Percentiles rank a stretch among this genome's conserved stretches.
phyloP scores from a whole-genome alignment of 2,888 invertebrate genomes.

The Teleogryllus oceanicus region DNA sequence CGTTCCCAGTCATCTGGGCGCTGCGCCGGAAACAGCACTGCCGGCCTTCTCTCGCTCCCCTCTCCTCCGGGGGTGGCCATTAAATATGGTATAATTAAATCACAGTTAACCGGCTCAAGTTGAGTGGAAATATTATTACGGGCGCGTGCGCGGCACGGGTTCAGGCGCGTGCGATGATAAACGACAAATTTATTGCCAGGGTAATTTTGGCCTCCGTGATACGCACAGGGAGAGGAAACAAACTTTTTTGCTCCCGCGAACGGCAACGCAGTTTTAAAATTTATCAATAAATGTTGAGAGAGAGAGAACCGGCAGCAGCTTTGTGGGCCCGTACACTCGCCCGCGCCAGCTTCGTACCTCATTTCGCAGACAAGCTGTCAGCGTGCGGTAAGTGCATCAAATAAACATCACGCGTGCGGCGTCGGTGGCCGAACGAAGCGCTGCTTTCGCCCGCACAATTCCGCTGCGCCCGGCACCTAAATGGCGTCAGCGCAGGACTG shows the following conservation, averaged over 20 bases:
- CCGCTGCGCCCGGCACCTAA: too few species aligned
- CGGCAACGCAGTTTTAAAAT: neutral
- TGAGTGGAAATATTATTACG: neutral
- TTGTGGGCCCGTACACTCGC: too few species aligned
- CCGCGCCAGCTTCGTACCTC: neutral
- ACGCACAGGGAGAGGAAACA: neutral
- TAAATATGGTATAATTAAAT: conserved; percentile 11
- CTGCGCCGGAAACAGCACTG: too few species aligned
- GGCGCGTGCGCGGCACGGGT: neutral
- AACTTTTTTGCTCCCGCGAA: neutral
- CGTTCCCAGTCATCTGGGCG: too few species aligned
- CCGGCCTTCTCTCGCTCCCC: too few species aligned
- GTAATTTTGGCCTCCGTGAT: neutral
- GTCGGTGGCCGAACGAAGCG: too few species aligned
- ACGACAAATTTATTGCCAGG: conserved; percentile 9
- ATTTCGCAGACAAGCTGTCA: neutral
- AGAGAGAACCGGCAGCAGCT: too few species aligned
- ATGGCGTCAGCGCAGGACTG: too few species aligned
- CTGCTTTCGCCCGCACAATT: too few species aligned
- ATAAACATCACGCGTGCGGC: neutral
- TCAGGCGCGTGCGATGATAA: neutral
- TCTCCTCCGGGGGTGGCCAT: neutral
- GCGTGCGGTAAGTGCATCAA: neutral
- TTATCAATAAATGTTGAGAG: neutral
- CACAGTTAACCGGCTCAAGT: neutral